Evolutionary conservation across 1,140 invertebrate species (phyloP), one percentile per base, ranked within the genome.

Genomic region (Drosophila navojoa): DNA sequence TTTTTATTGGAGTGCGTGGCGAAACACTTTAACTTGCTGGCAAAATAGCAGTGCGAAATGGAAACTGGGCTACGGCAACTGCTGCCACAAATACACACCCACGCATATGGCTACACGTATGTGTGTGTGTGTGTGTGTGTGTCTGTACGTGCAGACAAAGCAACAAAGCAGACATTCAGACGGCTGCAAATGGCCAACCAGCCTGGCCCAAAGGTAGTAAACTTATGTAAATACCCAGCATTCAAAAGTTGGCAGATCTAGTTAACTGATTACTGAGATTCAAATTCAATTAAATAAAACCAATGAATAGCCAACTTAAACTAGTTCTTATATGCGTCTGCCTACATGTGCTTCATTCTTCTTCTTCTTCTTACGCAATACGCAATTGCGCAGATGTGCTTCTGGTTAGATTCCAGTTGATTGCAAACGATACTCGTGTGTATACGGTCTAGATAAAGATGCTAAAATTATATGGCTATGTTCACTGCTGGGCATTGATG

Each of bases 1-100:
- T 82, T 87, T 87, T 82, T 87, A 89, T 89, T 87, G 84, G 76
- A 87, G 84, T 89, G 84, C 84, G 77, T 89, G 79, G 84, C 68
- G 68, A 84, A 89, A 89, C 79, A 89, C 84, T 89, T 89, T 75
- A 89, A 77, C 84, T 84, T 76, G 76, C 72, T 72, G 72, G 63
- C 69, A 75, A 76, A 84, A 77, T 74, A 58, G 70, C 70, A 52
- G 63, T 70, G 71, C 85, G 66, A 66, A 70, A 55, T 64, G 61
- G 55, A 54, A 60, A 59, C 64, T 69, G 40, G 60, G 54, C 50
- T 67, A 47, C 16, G 60, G 13, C 55, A 49, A 62, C 50, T 71
- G 64, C 58, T 64, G 63, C 52, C 71, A 44, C 71, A 69, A 63
- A 74, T 55, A 66, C 68, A 70, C 72, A 50, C 53, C 54, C 67